A percentile compares a stretch with the other conserved stretches of the same genome.
phyloP scores from a whole-genome alignment of 2,113 vertebrate genomes.

The Hemiprocne comata region DNA sequence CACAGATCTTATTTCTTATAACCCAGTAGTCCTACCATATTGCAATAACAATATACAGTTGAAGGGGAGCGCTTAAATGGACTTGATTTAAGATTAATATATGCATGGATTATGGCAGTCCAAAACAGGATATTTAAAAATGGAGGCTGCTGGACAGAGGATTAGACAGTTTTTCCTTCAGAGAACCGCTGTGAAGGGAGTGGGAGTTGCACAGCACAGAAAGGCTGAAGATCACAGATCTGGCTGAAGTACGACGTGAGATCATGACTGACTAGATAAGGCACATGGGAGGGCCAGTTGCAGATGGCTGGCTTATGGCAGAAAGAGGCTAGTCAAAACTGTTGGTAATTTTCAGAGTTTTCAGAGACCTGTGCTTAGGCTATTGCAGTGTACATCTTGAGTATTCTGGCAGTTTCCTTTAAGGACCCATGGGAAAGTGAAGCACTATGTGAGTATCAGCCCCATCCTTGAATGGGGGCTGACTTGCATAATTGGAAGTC shows the following conservation, averaged over 20 bases:
- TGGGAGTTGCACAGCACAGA: not conserved
- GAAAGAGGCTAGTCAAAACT: not conserved
- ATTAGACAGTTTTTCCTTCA: not conserved
- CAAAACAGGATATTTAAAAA: not conserved
- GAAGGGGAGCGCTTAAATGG: not conserved
- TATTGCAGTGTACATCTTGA: not conserved
- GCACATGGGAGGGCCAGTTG: not conserved
- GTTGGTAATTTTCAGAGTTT: not conserved
- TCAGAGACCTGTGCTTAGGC: not conserved
- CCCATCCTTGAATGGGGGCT: not conserved
- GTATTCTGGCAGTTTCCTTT: not conserved
- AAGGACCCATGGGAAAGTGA: not conserved
- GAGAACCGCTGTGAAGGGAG: not conserved
- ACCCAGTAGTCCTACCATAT: not conserved
- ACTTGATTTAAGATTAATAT: not conserved
- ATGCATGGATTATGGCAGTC: not conserved
- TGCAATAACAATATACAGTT: not conserved
- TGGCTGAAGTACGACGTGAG: not conserved
- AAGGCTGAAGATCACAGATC: not conserved
- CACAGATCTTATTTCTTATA: not conserved
- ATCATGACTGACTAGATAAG: not conserved
- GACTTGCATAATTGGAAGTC: not conserved
- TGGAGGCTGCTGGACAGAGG: not conserved
- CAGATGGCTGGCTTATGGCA: not conserved
- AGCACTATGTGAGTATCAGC: not conserved